phyloP scores from a whole-genome alignment of 2,888 invertebrate species.

The Conus canariensis region DNA sequence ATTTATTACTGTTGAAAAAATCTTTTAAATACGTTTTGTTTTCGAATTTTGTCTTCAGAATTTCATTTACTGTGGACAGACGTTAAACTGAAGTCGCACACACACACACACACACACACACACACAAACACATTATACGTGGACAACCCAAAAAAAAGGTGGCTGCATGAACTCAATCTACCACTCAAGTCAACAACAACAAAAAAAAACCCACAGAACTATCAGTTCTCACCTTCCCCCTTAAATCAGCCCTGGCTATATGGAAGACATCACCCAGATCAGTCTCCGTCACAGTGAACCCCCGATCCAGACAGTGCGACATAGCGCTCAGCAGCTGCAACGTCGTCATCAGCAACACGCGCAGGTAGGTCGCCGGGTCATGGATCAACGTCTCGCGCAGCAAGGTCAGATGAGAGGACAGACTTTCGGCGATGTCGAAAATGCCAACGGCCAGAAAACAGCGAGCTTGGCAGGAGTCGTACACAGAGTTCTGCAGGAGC shows the following conservation, averaged over 20 bases:
- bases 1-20: no score
- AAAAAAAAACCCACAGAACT: background rate
- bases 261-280: slow-evolving; percentile 69
- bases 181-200: no score
- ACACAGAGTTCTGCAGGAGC: slow-evolving; percentile 65
- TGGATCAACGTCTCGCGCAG: slow-evolving; percentile 59
- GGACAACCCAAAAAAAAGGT: no score
- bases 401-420: slow-evolving; percentile 61
- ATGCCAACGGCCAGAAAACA: slow-evolving; percentile 67
- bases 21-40: no score
- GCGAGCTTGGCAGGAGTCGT: slow-evolving; percentile 63
- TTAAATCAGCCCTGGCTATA: slow-evolving; percentile 59
- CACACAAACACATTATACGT: background rate
- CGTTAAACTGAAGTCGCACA: background rate
- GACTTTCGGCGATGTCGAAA: slow-evolving; percentile 68
- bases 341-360: slow-evolving; percentile 61
- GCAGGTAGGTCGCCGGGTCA: slow-evolving; percentile 58
- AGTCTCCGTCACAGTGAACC: slow-evolving; percentile 67
- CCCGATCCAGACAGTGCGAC: slow-evolving; percentile 70
- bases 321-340: slow-evolving; percentile 71
- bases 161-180: no score
- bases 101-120: background rate
- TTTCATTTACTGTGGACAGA: no score
- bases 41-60: no score
- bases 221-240: slow-evolving; percentile 58